phyloP scores from a whole-genome alignment of 2,113 vertebrate species.

The Scophthalmus maximus region DNA sequence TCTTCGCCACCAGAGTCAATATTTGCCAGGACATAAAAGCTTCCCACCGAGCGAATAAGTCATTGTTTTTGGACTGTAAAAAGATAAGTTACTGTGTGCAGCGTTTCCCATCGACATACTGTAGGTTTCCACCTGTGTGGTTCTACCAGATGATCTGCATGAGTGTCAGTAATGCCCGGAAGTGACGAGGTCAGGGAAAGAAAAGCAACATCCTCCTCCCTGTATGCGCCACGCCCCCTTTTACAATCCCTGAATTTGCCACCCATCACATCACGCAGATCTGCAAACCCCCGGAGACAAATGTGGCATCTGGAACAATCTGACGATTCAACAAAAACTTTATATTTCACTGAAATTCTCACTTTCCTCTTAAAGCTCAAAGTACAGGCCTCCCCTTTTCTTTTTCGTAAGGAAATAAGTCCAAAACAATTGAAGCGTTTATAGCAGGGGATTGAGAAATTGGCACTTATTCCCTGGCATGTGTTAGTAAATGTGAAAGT shows the following conservation, averaged over 20 bases:
- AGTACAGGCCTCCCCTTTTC: background rate
- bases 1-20: conserved; percentile 32
- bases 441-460: conserved; percentile 4
- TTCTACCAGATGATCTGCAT: conserved; percentile 3
- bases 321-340: background rate
- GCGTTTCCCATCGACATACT: background rate
- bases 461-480: conserved; percentile 1
- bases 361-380: background rate
- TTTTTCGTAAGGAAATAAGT: background rate
- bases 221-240: background rate
- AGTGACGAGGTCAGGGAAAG: conserved; percentile 32
- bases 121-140: background rate
- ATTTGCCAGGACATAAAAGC: conserved; percentile 47
- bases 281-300: conserved; percentile 2
- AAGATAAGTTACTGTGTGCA: conserved; percentile 1
- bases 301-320: background rate
- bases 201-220: conserved; percentile 25
- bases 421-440: background rate
- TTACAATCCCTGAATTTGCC: background rate
- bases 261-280: conserved; percentile 10
- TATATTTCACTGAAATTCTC: conserved; percentile 4
- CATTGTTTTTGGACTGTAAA: conserved; percentile 25
- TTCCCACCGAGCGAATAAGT: conserved; percentile 32
- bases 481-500: background rate
- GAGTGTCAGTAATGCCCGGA: conserved; percentile 45